phyloP scores from a whole-genome alignment of 2,888 invertebrate species.

The Neoaliturus tenellus region DNA sequence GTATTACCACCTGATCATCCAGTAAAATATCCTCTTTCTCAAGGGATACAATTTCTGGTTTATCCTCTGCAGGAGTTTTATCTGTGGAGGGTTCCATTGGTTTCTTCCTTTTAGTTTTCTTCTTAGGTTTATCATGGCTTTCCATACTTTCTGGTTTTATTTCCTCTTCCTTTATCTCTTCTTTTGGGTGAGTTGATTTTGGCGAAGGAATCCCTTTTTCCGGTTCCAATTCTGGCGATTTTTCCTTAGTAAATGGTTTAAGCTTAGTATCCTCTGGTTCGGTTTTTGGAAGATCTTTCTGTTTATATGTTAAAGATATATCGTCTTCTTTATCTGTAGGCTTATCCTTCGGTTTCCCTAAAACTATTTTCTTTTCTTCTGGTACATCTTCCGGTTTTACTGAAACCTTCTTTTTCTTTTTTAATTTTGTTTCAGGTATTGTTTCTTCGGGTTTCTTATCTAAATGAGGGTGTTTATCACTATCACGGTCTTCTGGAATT shows the following conservation, averaged over 20 bases:
- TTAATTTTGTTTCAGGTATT: constrained; percentile 67
- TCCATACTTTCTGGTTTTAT: constrained; percentile 65
- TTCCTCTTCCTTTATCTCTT: constrained; percentile 65
- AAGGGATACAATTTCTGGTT: not conserved
- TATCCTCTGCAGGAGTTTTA: not conserved
- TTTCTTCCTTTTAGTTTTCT: constrained; percentile 51
- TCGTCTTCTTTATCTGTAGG: constrained; percentile 68
- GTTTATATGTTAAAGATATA: constrained; percentile 71
- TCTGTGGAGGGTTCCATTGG: constrained; percentile 62
- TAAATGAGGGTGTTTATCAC: constrained; percentile 65
- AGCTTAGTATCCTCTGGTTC: constrained; percentile 71
- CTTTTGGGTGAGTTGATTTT: constrained; percentile 61
- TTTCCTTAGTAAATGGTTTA: constrained; percentile 69
- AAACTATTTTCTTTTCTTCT: constrained; percentile 62
- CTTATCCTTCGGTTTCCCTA: constrained; percentile 66
- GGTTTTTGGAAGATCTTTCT: constrained; percentile 71
- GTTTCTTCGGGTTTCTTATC: constrained; percentile 57
- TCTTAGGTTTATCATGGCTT: constrained; percentile 57
- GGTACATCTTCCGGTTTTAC: constrained; percentile 61
- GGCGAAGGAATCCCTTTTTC: constrained; percentile 65
- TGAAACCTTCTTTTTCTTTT: constrained; percentile 67
- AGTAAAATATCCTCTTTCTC: constrained; percentile 16
- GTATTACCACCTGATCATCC: constrained; percentile 63
- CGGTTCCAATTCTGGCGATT: constrained; percentile 69
- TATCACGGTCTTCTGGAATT: constrained; percentile 60